These are phyloP conservation scores for Popillia japonica DNA, from an alignment of 1,140 invertebrate species.

Conservation along the genomic window DNA sequence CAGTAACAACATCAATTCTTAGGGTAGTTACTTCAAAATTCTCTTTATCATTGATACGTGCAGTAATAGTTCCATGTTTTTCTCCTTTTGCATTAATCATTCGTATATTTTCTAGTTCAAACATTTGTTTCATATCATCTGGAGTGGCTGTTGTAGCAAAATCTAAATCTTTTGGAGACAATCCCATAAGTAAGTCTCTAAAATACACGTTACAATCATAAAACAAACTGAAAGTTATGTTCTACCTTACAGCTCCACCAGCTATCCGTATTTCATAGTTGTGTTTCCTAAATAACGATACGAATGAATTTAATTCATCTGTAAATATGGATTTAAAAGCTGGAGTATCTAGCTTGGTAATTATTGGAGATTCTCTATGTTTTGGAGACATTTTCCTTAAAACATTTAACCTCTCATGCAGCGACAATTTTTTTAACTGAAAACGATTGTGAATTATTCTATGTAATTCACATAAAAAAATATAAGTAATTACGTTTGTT, in stretches of 20 bases:
- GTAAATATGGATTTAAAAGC: slow-evolving; percentile 87
- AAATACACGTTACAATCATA: slow-evolving; percentile 18
- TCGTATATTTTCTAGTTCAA: slow-evolving; percentile 82
- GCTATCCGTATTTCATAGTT: slow-evolving; percentile 90
- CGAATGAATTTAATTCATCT: slow-evolving; percentile 75
- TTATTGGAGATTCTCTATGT: slow-evolving; percentile 70
- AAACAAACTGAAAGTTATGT: slow-evolving; percentile 7
- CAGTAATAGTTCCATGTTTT: slow-evolving; percentile 98
- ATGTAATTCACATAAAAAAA: neutral
- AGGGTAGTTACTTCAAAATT: slow-evolving; percentile 95
- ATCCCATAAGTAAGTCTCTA: slow-evolving; percentile 91
- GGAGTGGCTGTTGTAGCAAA: slow-evolving; percentile 98
- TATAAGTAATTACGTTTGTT: neutral
- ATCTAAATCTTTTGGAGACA: slow-evolving; percentile 90
- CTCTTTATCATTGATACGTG: slow-evolving; percentile 93
- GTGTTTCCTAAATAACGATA: slow-evolving; percentile 81
- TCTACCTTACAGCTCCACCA: slow-evolving; percentile 87
- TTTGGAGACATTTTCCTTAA: slow-evolving; percentile 59
- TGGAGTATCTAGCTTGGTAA: slow-evolving; percentile 72
- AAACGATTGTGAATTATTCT: slow-evolving; percentile 26
- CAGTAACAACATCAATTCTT: slow-evolving; percentile 89
- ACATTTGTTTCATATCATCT: slow-evolving; percentile 95
- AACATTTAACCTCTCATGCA: slow-evolving; percentile 38
- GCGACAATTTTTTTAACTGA: slow-evolving; percentile 44
- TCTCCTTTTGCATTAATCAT: slow-evolving; percentile 95